Evolutionary conservation across 2,888 invertebrate genomes (phyloP), one percentile per base, ranked within the genome.

Genomic region (Xiphydria camelus): DNA sequence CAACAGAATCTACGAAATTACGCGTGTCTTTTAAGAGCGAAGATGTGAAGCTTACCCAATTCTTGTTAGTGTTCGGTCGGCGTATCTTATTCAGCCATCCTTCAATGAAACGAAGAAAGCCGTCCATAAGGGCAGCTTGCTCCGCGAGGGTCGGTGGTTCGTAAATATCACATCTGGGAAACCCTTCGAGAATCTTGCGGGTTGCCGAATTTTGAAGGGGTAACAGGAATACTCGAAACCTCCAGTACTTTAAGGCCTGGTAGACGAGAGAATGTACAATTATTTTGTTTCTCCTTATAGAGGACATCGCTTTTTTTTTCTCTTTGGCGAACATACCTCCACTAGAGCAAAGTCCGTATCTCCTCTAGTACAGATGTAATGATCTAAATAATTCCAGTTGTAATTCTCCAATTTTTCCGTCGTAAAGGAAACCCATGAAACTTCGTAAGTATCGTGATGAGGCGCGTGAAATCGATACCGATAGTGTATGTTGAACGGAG

Each of bases 301-400:
- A 9, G 18, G 12, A 7, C 17, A 2, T 7, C 17, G n/a, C 2
- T 15, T 4, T 17, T 15, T 14, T 14, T 2, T 41, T 33, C 10
- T 21, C 9, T 12, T 7, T 12, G n/a, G n/a, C 7, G 12, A 12
- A 41, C 20, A 41, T 75, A 93, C 93, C 81, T 94, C 93, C 51
- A 87, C 87, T 19, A 95, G 78, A 20, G 87, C 83, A 78, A 93
- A 94, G 72, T 94, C 94, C 0, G 91, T 90, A 70, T 95, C 94
- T 1, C 96, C 96, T 48, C 94, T 82, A 0, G 94, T 94, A 68
- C 95, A 95, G 53, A 97, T 94, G 72, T 96, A 97, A 74, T 95
- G 92, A 77, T 98, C 97, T 78, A 97, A 83, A 70, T 94, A 94
- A 76, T 96, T 97, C 97, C 97, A 98, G 77, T 94, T 95, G 73